phyloP scores from a whole-genome alignment of 2,888 invertebrate genomes.

The Drosophila dives region DNA sequence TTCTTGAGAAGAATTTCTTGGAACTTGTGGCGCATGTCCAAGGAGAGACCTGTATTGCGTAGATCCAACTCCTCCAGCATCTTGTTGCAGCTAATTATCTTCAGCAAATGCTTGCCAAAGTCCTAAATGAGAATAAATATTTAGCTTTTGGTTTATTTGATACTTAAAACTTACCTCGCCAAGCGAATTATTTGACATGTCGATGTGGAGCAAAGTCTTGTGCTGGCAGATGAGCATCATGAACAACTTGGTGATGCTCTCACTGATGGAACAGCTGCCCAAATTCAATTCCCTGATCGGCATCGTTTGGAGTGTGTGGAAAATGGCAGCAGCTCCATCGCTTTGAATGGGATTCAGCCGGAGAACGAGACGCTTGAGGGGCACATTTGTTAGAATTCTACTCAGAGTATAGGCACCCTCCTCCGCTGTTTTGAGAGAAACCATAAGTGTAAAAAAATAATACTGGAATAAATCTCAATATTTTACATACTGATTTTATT shows the following conservation, averaged over 20 bases:
- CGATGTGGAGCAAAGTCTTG: conserved; percentile 69
- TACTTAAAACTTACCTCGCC: conserved; percentile 70
- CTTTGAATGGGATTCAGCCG: conserved; percentile 84
- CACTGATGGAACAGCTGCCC: conserved; percentile 79
- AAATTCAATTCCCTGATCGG: conserved; percentile 79
- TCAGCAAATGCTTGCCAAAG: conserved; percentile 81
- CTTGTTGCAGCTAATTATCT: conserved; percentile 82
- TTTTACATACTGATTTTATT: conserved; percentile 81
- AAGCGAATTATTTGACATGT: conserved; percentile 82
- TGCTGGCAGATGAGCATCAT: conserved; percentile 82
- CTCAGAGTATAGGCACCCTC: conserved; percentile 82
- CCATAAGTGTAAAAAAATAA: not conserved
- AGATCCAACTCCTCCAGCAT: conserved; percentile 76
- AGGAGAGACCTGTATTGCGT: conserved; percentile 80
- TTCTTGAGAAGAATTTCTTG: conserved; percentile 70
- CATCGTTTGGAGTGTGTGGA: conserved; percentile 72
- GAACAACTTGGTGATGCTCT: conserved; percentile 79
- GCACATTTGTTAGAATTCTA: conserved; percentile 71
- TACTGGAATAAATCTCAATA: not conserved
- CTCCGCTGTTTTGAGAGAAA: conserved; percentile 61
- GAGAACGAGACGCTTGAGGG: conserved; percentile 75
- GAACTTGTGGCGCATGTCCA: conserved; percentile 75
- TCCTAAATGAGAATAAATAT: conserved; percentile 51
- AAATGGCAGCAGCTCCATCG: conserved; percentile 83
- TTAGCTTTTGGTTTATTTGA: not conserved